These are phyloP conservation scores for Staurois parvus DNA, from an alignment of 2,797 vertebrate genomes.

Conservation along the genomic window DNA sequence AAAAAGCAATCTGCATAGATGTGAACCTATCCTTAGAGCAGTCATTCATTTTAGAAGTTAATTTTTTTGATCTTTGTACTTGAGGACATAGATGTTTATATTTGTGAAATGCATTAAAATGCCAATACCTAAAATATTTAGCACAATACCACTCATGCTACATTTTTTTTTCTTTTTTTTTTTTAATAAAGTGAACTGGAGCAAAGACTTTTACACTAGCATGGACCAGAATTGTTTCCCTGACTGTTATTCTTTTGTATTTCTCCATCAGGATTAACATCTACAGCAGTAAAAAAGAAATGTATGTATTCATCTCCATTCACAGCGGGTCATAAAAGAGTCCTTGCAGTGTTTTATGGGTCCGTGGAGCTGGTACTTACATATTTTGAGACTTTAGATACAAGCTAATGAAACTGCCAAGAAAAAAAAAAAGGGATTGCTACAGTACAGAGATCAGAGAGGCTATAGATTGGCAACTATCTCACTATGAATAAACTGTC, in stretches of 20 bases:
- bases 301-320: constrained; percentile 31
- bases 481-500: neutral
- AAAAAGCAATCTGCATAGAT: too few relatives aligned
- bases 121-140: too few relatives aligned
- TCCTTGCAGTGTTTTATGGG: neutral
- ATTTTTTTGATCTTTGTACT: too few relatives aligned
- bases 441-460: neutral
- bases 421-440: neutral
- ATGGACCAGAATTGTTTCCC: neutral
- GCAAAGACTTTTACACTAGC: neutral
- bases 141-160: too few relatives aligned
- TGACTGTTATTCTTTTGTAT: neutral
- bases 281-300: constrained; percentile 38
- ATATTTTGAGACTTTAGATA: neutral
- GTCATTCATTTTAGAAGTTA: too few relatives aligned
- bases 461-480: too few relatives aligned
- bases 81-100: too few relatives aligned
- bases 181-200: too few relatives aligned
- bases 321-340: constrained; percentile 27
- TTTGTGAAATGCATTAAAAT: too few relatives aligned
- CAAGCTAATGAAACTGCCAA: neutral
- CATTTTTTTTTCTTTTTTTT: too few relatives aligned
- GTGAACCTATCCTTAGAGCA: too few relatives aligned
- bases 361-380: neutral
- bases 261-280: constrained; percentile 7